Evolutionary conservation across 2,113 vertebrate species (phyloP).

Genomic region (Trematocara marginatum): DNA sequence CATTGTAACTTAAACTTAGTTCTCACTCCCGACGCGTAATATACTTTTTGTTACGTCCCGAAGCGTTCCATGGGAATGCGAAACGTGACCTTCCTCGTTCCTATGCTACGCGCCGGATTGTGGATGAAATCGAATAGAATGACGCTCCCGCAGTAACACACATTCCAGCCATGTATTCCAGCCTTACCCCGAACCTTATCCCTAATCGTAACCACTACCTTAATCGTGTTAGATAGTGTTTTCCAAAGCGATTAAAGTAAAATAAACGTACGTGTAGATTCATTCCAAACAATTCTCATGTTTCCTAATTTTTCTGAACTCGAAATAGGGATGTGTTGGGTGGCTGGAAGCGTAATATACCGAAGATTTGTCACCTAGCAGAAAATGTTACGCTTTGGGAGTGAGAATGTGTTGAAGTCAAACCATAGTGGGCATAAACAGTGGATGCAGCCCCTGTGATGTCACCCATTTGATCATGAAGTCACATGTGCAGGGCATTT

Average conservation of each 20-base stretch:
- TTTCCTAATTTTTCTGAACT: background rate
- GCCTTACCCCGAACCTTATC: rapidly evolving
- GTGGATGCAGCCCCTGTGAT: background rate
- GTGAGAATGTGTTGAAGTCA: background rate
- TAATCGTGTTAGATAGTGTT: rapidly evolving
- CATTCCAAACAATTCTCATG: background rate
- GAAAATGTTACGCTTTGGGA: background rate
- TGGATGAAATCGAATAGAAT: background rate
- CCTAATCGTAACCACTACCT: background rate
- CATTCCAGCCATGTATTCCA: background rate
- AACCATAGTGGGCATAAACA: background rate
- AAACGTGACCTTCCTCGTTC: background rate
- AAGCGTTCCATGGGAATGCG: rapidly evolving
- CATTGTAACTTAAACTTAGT: background rate
- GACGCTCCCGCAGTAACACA: background rate
- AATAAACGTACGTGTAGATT: background rate
- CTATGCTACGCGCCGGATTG: background rate
- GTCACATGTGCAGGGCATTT: background rate
- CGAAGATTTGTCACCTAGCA: background rate
- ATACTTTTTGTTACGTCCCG: background rate
- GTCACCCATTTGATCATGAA: background rate
- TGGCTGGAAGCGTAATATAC: background rate
- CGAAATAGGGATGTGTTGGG: background rate
- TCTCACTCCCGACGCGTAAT: background rate
- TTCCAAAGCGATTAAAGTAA: background rate